Evolutionary conservation across 2,113 vertebrate genomes (phyloP), one percentile per base, ranked within the genome.

Genomic region (Bufo bufo): DNA sequence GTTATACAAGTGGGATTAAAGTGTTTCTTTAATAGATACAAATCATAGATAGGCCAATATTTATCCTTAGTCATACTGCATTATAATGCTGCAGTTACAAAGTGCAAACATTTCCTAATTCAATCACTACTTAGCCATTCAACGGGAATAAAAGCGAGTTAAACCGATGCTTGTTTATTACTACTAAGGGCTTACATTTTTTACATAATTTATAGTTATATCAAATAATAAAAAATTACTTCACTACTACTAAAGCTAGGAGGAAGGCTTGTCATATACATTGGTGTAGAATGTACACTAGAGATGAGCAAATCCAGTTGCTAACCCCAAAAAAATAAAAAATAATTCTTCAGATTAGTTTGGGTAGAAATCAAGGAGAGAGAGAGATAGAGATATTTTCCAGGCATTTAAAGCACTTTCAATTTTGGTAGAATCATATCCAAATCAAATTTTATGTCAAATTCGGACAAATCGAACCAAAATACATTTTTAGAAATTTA

Each of bases 41-140:
- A 78, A 78, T 78, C 77, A 78, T 33, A 78, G 12, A 54, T 17
- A 78, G n/a, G 20, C 49, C 77, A 78, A 78, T 54, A 78, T 54
- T 52, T 52, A 54, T 54, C 10, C 77, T 54, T 20, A 6, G 49
- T n/a, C 23, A n/a, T 78, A 78, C 23, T 23, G 54, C 19, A 78
- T 52, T 78, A 78, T 33, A 56, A 54, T 54, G n/a, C 56, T 52
- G 1, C 9, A 78, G 54, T 78, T 78, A 78, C 50, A 54, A 56
- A 78, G 77, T n/a, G 14, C 77, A 52, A 78, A 78, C 50, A 78
- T 54, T 78, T 78, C 77, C 77, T 78, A 78, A 78, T 78, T n/a
- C 77, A 78, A 75, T 56, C 49, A 54, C 50, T 8, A 78, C 77
- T 33, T 4, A 54, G 19, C 50, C 50, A 54, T 54, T 56, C 50